Base-by-base conservation (phyloP, 2,797 vertebrate genomes). In the Enteromius unitaeniatus region DNA sequence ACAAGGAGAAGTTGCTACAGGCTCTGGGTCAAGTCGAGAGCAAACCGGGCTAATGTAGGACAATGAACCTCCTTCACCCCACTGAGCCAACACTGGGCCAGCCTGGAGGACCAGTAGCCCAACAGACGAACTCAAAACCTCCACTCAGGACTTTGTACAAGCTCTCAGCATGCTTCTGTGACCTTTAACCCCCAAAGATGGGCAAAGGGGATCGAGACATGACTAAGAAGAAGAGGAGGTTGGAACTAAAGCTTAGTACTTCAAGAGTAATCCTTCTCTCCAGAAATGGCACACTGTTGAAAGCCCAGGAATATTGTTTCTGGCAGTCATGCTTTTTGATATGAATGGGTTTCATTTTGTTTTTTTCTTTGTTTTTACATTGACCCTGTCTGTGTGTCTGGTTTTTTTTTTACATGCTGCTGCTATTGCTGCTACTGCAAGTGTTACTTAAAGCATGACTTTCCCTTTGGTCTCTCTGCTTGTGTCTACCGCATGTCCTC, bases 1-100 rank as follows among this genome's bases (percentile, higher is more conserved):
- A 97, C 89, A 95, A 95, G 65, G 89, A 96, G 91, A 97, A 93
- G 91, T 95, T 99, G 88, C 92, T 95, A 70, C 91, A 94, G 87
- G 96, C 95, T 83, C 92, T 99, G 74, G 90, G 94, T 88, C 93
- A 95, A 86, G 95, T 95, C 34, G 93, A 95, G 88, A 94, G 94
- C 87, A 97, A 96, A 91, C 95, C 95, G 17, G 95, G 94, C 86
- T 97, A 96, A 49, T 28, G 49, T 91, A 81, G 73, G 92, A n/a
- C 74, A 78, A 58, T 47, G 37, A 31, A 13, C 58, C 11, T 45
- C 74, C 42, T 7, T 17, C 1, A 11, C 83, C 65, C 81, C 74
- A 88, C 86, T 80, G 81, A 81, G 67, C 53, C 75, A 69, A 82
- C 45, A 69, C 69, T 15, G 23, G 64, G 60, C 76, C 70, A 76